Conservation (phyloP, 2,888 invertebrate genomes). For the Melanotus villosus region DNA sequence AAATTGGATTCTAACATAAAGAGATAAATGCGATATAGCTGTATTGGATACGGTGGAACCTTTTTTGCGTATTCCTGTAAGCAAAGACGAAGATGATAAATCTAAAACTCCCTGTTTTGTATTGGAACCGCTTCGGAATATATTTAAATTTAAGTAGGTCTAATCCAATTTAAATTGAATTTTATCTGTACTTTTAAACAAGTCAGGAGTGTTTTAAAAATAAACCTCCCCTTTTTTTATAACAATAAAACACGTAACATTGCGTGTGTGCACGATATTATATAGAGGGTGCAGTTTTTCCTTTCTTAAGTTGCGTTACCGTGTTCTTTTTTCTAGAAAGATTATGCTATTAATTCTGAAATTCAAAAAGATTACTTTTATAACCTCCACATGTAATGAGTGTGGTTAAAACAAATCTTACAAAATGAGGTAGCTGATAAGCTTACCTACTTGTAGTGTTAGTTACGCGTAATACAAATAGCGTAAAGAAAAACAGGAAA, state of each 20-base stretch:
- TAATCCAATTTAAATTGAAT: constrained; percentile 25
- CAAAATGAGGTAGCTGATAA: too few relatives aligned
- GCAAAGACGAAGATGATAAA: not conserved
- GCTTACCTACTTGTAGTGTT: too few relatives aligned
- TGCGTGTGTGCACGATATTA: constrained; percentile 28
- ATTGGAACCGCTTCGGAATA: not conserved
- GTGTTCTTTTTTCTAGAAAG: not conserved
- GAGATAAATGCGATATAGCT: constrained; percentile 2
- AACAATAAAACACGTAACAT: constrained; percentile 16
- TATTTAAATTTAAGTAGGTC: constrained; percentile 13
- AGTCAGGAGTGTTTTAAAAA: constrained; percentile 2
- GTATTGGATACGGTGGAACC: not conserved
- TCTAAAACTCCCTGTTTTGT: not conserved
- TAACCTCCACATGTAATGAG: too few relatives aligned
- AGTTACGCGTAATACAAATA: too few relatives aligned
- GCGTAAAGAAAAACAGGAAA: too few relatives aligned
- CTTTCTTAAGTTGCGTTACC: not conserved
- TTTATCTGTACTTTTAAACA: constrained; percentile 5
- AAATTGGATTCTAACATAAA: constrained; percentile 11
- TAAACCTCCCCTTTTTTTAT: constrained; percentile 1
- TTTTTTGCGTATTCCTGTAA: not conserved
- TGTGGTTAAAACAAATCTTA: too few relatives aligned
- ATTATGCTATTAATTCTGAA: not conserved
- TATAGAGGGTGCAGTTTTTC: constrained; percentile 11
- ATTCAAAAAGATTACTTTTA: too few relatives aligned